Evolutionary conservation across 2,113 vertebrate species (phyloP), one percentile per base, ranked within the genome.

Genomic region (Psilopogon haemacephalus): DNA sequence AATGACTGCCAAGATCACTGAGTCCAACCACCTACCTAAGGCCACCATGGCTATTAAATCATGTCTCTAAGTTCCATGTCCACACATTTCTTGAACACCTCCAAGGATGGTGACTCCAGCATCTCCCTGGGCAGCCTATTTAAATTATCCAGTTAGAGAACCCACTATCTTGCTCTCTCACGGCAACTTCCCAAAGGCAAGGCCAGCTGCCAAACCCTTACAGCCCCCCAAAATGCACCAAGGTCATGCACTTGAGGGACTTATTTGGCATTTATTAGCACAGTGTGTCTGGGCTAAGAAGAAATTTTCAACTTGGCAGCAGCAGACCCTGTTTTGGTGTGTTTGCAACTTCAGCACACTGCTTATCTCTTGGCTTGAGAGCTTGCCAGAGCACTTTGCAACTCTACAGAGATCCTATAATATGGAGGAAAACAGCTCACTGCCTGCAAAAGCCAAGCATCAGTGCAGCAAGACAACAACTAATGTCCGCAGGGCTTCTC

Each of bases 301-400:
- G 71, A 82, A 59, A 73, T 14, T 26, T 73, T 79, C 56, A 90
- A 70, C 67, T 89, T 95, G 94, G 88, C 84, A 95, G 62, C 37
- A 80, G 86, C 56, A 82, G 15, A 90, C 26, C 28, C n/a, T 52
- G 20, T 67, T 90, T 64, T 23, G 38, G 67, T 72, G 62, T 55
- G 79, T 80, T 86, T 94, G 92, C 90, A 94, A 24, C 94, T 94
- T 86, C 80, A 79, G 77, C 89, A 86, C 38, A 4, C 73, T 63
- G 86, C 77, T 95, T 93, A 85, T 86, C 83, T 93, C 80, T 50
- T 8, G 2, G 73, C 73, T 81, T 65, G 88, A 80, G 42, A 78
- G 85, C 91, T 84, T 91, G 90, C 73, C 91, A 90, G 88, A 65
- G 48, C 27, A 56, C 35, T 93, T 18, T 85, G 59, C 74, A 77